Base-by-base conservation (phyloP, 2,113 vertebrate species). In the Pygoscelis adeliae region DNA sequence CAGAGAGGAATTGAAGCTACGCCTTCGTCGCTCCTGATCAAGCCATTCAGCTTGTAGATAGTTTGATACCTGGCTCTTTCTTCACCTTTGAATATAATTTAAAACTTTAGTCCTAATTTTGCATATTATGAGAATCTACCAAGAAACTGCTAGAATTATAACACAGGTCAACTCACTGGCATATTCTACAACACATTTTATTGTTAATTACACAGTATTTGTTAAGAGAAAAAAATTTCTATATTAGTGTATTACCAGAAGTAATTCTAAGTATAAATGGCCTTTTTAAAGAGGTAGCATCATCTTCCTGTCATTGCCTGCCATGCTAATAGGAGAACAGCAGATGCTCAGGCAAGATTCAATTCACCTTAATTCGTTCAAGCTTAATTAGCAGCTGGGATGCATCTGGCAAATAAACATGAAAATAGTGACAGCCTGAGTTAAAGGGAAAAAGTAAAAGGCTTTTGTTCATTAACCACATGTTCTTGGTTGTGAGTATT, bases 281-380 rank as follows among this genome's bases (percentile, higher is more conserved):
- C 36, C 80, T 96, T 90, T 97, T 90, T 87, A 94, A 95, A 97
- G 94, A 96, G 81, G 71, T 96, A 90, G 71, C 50, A 87, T 93
- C 96, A 71, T 92, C 97, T 92, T 95, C 88, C 67, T 97, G 91
- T 95, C 93, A 92, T 50, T 78, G 96, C 83, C 88, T 97, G 80
- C 93, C 94, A 96, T 95, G 82, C 93, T 97, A 96, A 92, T 91
- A 97, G 95, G 72, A 90, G 93, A 94, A 93, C 67, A 96, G 91
- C 97, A 97, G 97, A 97, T 97, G 97, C 95, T 97, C 92, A 97
- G 82, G 97, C 95, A 97, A 95, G 96, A 98, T 98, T 98, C 97
- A 98, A 98, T 98, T 98, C 97, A 98, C 98, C 97, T 98, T 98
- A 98, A 98, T 98, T 98, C 96, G 96, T 98, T 98, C 97, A 96